Percentiles rank a stretch among this genome's conserved stretches.
These are phyloP conservation scores for Crocallis elinguaria DNA, from an alignment of 2,888 invertebrate species.

Conservation along the genomic window DNA sequence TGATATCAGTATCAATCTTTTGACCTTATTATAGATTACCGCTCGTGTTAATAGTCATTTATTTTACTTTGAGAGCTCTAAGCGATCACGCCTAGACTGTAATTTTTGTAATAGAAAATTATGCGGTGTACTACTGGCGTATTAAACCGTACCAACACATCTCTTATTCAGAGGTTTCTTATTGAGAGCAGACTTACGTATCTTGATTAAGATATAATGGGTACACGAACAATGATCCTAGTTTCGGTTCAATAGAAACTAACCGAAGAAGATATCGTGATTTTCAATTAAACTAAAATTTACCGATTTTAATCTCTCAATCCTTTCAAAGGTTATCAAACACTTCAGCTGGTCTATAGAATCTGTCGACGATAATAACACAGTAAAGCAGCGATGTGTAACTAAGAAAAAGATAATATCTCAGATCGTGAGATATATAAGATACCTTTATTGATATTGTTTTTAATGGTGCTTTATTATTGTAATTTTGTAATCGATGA, in stretches of 20 bases:
- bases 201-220: constrained; percentile 1
- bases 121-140: background rate
- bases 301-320: constrained; percentile 12
- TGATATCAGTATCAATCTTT: constrained; percentile 36
- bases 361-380: constrained; percentile 26
- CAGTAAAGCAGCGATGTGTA: constrained; percentile 41
- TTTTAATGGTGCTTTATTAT: constrained; percentile 58
- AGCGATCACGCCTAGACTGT: background rate
- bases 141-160: background rate
- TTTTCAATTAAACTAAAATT: constrained; percentile 23
- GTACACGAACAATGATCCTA: constrained; percentile 6
- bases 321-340: constrained; percentile 23
- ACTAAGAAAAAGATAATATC: constrained; percentile 37
- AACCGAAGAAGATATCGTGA: constrained; percentile 9
- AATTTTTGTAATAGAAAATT: background rate
- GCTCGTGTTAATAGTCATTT: constrained; percentile 32
- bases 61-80: constrained; percentile 23
- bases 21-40: constrained; percentile 39
- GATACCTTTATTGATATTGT: constrained; percentile 54
- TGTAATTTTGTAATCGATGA: constrained; percentile 53
- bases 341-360: constrained; percentile 24
- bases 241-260: constrained; percentile 7
- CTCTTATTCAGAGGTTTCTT: background rate
- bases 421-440: constrained; percentile 44
- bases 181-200: background rate